Base-by-base conservation (phyloP, 1,140 invertebrate species). In the Polypedilum vanderplanki region DNA sequence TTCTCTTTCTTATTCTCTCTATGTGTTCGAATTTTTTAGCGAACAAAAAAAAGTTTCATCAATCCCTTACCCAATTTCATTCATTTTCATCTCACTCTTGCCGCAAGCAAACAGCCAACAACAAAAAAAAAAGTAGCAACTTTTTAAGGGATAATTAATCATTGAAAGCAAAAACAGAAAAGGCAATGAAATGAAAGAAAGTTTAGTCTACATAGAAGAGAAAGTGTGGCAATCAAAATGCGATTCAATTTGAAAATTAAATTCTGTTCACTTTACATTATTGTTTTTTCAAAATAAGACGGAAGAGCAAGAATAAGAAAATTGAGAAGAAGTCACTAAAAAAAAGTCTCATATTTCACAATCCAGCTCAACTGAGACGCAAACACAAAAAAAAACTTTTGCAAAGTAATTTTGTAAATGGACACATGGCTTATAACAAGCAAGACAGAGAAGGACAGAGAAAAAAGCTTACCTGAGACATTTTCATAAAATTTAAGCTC, bases 201-300 rank as follows among this genome's bases (percentile, higher is more conserved):
- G 46, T 33, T 3, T 33, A 33, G 24, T 33, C 24, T 33, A 33
- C 5, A 33, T 33, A 33, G 24, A 15, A 57, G 46, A 70, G 7
- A 70, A 1, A 1, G 65, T 9, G 20, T 57, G 46, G 46, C 46
- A 57, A 57, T 57, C 24, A 33, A n/a, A 57, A n/a, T 57, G 46
- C 12, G 46, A 57, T 57, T 70, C 65, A 70, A 70, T 70, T 70
- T 70, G 18, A 70, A 70, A 70, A 70, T 70, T 70, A 18, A 70
- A 70, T 70, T 70, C 17, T n/a, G 3, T 18, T n/a, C 12, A n/a
- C 20, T 22, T 57, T 57, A 12, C n/a, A 12, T 57, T 57, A 4
- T 57, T 12, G 3, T 57, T 57, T 57, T 57, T 57, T 57, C 24
- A 33, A 33, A 33, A 33, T n/a, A n/a, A n/a, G n/a, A n/a, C n/a